Evolutionary conservation across 30 jellyfish, hydroid and myxozoan species (phyloP), one percentile per base, ranked within the genome.

Genomic region (Morbakka virulenta): DNA sequence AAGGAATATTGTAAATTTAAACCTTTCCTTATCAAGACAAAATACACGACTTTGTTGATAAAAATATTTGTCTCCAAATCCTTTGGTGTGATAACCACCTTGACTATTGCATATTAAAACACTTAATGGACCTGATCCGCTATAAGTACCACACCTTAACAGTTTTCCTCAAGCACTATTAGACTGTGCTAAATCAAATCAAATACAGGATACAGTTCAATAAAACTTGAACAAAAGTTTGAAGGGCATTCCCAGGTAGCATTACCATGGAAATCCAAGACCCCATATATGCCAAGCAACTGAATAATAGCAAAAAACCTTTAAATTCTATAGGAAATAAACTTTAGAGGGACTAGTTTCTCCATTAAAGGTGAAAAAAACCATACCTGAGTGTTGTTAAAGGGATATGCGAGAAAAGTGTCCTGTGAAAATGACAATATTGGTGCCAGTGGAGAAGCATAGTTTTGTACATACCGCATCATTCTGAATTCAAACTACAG

Each of bases 381-480:
- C 47, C 49, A 26, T 71, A 50, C 35, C n/a, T 3, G 29, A 71
- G 49, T 4, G 24, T n/a, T 71, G 27, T 11, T 23, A 17, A 71
- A 48, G 48, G 79, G 64, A 11, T 78, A 41, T 3, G 89, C 89
- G 21, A 36, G 76, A 32, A 65, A 34, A 50, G 86, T 32, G n/a
- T 21, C 62, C 76, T 4, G 0, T 21, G 1, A 0, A 27, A 2
- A 25, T 4, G 0, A 0, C 30, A 12, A 9, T 9, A 41, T 41
- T 41, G 9, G 2, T 24, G 29, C 0, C 72, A 68, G 23, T 41
- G 13, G 57, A 41, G 57, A 17, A 17, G 57, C 57, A 35, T 2
- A 28, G 57, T 53, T 2, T 82, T 87, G 93, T 86, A 77, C 80
- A 32, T 86, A 26, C 96, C 93, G 1, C 96, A 86, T 35, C 96